Evolutionary conservation across 1,140 invertebrate genomes (phyloP).

Genomic region (Drosophila eugracilis): DNA sequence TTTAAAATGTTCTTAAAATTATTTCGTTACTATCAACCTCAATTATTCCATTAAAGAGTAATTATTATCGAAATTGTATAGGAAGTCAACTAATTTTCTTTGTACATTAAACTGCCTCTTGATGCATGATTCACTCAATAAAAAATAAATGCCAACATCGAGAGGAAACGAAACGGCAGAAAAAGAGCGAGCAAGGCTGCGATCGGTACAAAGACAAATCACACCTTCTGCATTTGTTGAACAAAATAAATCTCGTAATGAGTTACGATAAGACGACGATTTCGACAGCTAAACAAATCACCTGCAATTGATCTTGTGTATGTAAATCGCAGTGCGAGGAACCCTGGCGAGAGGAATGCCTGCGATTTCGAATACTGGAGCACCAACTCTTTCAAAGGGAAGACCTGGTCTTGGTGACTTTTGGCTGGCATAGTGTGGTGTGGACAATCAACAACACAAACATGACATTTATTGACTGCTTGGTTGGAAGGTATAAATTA

Average conservation of each 20-base stretch:
- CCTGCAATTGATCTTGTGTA: conserved; percentile 84
- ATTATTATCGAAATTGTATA: too few relatives aligned
- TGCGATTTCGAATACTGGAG: conserved; percentile 81
- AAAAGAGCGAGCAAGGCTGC: conserved; percentile 13
- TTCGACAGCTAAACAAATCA: conserved; percentile 85
- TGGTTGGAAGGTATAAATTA: conserved; percentile 79
- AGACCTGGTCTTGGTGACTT: conserved; percentile 7
- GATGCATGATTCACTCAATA: conserved; percentile 77
- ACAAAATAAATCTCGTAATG: conserved; percentile 85
- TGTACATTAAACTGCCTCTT: conserved; percentile 20
- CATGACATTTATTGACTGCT: conserved; percentile 83
- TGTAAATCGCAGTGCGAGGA: conserved; percentile 67
- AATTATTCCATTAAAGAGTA: too few relatives aligned
- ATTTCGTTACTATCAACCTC: too few relatives aligned
- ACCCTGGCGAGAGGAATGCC: conserved; percentile 69
- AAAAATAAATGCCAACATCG: conserved; percentile 71
- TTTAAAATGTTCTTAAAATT: too few relatives aligned
- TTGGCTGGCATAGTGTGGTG: conserved; percentile 48
- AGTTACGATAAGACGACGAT: conserved; percentile 85
- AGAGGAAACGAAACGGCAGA: not conserved
- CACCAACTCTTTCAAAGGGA: conserved; percentile 15
- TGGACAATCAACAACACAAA: conserved; percentile 81
- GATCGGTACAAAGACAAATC: conserved; percentile 85
- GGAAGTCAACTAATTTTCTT: not conserved
- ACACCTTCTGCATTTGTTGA: conserved; percentile 85